Percentiles rank a stretch among this genome's conserved stretches.
Conservation (phyloP, 2,113 vertebrate species). For the Charina bottae region DNA sequence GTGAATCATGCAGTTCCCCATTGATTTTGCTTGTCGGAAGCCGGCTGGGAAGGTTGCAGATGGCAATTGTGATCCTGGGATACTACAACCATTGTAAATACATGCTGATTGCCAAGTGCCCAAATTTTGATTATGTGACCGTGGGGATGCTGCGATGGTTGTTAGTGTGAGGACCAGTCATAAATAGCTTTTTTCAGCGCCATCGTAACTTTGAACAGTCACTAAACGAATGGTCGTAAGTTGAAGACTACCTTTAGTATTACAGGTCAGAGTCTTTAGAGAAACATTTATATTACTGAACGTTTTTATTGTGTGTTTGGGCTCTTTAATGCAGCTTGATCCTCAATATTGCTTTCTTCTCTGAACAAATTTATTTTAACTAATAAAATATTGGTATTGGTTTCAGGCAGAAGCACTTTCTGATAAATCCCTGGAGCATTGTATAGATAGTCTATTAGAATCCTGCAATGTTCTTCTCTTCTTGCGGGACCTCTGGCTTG, state of each 20-base stretch:
- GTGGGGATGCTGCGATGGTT: no score
- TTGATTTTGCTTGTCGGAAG: no score
- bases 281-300: conserved; percentile 46
- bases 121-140: no score
- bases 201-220: no score
- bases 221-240: no score
- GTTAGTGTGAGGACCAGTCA: no score
- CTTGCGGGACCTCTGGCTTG: background rate
- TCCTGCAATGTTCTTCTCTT: background rate
- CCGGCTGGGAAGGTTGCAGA: no score
- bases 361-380: conserved; percentile 44
- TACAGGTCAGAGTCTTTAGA: background rate
- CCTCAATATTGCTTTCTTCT: conserved; percentile 25
- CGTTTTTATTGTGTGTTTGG: conserved; percentile 35
- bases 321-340: background rate
- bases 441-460: conserved; percentile 12
- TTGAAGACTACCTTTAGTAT: conserved; percentile 2
- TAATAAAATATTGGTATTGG: conserved; percentile 15
- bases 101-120: no score
- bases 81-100: no score
- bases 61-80: no score
- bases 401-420: background rate
- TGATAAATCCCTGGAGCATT: conserved; percentile 20
- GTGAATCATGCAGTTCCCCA: no score
- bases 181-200: no score